These are phyloP conservation scores for Anguilla pacifica DNA, from an alignment of 2,797 vertebrate species.

Conservation along the genomic window DNA sequence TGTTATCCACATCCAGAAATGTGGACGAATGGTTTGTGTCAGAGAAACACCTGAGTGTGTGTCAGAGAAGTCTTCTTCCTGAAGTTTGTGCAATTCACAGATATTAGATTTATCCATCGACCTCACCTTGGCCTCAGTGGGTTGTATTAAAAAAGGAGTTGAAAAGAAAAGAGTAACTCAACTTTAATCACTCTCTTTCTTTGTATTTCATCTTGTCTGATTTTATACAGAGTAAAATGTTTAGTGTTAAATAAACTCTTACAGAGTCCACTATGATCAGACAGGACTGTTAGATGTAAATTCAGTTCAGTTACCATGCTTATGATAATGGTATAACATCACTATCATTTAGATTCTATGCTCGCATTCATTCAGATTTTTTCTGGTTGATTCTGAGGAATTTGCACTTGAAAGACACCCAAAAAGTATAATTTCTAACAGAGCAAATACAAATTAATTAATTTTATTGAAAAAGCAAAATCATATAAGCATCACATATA, in stretches of 20 bases:
- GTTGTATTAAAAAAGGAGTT: background rate
- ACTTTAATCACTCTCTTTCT: background rate
- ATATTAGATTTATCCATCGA: constrained; percentile 2
- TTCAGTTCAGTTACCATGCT: background rate
- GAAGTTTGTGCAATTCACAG: background rate
- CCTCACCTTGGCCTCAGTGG: background rate
- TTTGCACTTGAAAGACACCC: background rate
- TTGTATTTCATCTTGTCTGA: background rate
- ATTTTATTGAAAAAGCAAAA: background rate
- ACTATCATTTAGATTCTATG: background rate
- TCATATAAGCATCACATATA: too few species aligned
- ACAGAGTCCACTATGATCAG: background rate
- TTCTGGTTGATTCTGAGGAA: background rate
- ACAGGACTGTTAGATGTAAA: background rate
- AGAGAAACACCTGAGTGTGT: background rate
- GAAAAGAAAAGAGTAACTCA: background rate
- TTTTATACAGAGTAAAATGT: background rate
- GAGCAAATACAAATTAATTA: background rate
- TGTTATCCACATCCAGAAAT: constrained; percentile 10
- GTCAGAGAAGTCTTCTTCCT: background rate
- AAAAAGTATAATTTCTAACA: too few species aligned
- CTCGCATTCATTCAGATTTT: background rate
- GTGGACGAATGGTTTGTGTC: background rate
- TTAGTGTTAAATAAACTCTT: background rate
- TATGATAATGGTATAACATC: background rate